Evolutionary conservation across 2,113 vertebrate species (phyloP).

Genomic region (Tinamus guttatus): DNA sequence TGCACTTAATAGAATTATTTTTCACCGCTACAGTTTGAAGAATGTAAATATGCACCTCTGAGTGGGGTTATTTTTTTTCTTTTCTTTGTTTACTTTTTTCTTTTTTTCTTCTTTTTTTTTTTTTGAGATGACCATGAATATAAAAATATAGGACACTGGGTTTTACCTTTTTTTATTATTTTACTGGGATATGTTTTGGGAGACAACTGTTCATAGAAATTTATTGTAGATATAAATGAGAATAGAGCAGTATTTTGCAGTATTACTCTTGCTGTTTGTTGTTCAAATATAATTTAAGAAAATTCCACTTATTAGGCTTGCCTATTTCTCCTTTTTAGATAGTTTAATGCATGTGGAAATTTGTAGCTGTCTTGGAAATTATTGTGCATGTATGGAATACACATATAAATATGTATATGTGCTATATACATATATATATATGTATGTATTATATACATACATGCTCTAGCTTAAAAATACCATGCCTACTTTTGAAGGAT

Average conservation of each 20-base stretch:
- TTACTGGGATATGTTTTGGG: constrained; percentile 78
- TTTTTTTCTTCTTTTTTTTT: constrained; percentile 84
- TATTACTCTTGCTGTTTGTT: constrained; percentile 95
- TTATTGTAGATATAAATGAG: constrained; percentile 94
- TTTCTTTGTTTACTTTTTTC: constrained; percentile 80
- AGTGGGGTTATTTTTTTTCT: constrained; percentile 88
- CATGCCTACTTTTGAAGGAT: constrained; percentile 75
- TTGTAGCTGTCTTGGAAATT: constrained; percentile 80
- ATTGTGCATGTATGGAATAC: constrained; percentile 78
- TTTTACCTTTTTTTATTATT: constrained; percentile 75
- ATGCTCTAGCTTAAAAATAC: constrained; percentile 77
- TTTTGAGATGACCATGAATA: constrained; percentile 82
- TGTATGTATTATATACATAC: constrained; percentile 46
- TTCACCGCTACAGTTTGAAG: constrained; percentile 99
- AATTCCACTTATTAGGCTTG: constrained; percentile 85
- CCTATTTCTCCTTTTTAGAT: constrained; percentile 91
- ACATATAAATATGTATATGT: constrained; percentile 71
- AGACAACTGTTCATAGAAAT: constrained; percentile 89
- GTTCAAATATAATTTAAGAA: constrained; percentile 98
- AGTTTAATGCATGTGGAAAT: constrained; percentile 83
- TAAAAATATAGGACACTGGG: constrained; percentile 82
- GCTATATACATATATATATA: constrained; percentile 42
- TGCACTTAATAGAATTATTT: constrained; percentile 94
- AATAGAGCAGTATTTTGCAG: constrained; percentile 92
- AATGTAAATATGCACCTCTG: constrained; percentile 97